Evolutionary conservation across 2,888 invertebrate genomes (phyloP), one percentile per base, ranked within the genome.

Genomic region (Elysia crispata): DNA sequence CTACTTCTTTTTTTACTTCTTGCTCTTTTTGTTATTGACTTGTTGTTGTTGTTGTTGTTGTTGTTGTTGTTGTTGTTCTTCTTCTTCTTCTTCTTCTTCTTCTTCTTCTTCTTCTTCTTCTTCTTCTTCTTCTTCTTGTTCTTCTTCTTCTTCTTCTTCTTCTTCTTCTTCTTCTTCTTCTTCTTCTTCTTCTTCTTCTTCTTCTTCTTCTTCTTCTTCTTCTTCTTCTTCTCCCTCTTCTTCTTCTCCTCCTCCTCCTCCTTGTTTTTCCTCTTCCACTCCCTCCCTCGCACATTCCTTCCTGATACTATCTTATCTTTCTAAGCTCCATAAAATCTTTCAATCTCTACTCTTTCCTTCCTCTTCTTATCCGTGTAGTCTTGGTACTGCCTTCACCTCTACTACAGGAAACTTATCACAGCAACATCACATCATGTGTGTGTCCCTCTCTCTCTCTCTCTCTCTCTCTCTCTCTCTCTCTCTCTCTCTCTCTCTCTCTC

Each of bases 51-150:
- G 50, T 77, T 54, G 70, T 77, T 50, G 50, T 77, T 70, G 50
- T 77, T 70, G 33, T 77, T 54, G 66, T 70, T 70, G 66, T 77
- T 70, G 70, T 77, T 70, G 70, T 70, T 66, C 66, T 15, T 66
- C 66, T 15, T 66, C 66, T 15, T 66, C 66, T 15, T 66, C 66
- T 15, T 66, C 66, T 15, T 28, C 66, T 15, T 28, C 66, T 15
- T 66, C 66, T 15, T 66, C 66, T 15, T 66, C 66, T 15, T 66
- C 66, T 15, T 66, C 66, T 15, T 66, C 66, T 15, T 66, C 25
- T 8, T 66, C 8, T 5, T 28, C 25, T 1, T 28, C 66, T 5
- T 66, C 6, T 15, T 66, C 25, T 15, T 66, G 6, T 15, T 66
- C 31, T 5, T 66, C 31, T 15, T 66, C 31, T 15, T 66, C 31